These are phyloP conservation scores for Hedychridium roseum DNA, from an alignment of 2,888 invertebrate genomes.

Conservation along the genomic window DNA sequence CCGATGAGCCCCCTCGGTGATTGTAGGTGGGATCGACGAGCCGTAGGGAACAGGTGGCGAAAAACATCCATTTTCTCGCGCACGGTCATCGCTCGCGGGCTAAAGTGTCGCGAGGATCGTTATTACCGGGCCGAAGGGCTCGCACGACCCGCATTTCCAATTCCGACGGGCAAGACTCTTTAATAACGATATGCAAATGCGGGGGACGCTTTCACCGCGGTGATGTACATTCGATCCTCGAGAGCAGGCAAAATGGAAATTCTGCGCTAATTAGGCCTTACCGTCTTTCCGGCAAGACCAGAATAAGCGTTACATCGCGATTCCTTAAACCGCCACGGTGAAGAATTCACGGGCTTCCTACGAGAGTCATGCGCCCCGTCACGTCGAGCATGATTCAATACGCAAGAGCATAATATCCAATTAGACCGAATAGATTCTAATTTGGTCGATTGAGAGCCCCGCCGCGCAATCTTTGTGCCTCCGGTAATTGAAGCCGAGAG, in stretches of 20 bases:
- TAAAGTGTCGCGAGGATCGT: constrained; percentile 1
- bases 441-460: constrained; percentile 48
- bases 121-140: no score
- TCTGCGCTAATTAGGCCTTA: no score
- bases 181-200: no score
- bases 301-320: neutral
- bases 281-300: neutral
- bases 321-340: neutral
- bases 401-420: constrained; percentile 54
- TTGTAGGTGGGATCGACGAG: constrained; percentile 46
- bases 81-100: no score
- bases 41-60: constrained; percentile 48
- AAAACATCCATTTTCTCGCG: constrained; percentile 36
- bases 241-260: no score
- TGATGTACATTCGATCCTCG: no score
- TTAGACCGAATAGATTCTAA: constrained; percentile 56
- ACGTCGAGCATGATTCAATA: constrained; percentile 51
- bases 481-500: constrained; percentile 47
- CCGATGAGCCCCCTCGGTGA: constrained; percentile 37
- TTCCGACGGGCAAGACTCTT: no score
- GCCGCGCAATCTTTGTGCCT: constrained; percentile 41
- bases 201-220: no score
- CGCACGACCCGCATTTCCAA: no score
- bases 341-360: no score
- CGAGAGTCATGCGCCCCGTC: no score